phyloP scores from a whole-genome alignment of 2,888 invertebrate species.

The Perithous albicinctus region DNA sequence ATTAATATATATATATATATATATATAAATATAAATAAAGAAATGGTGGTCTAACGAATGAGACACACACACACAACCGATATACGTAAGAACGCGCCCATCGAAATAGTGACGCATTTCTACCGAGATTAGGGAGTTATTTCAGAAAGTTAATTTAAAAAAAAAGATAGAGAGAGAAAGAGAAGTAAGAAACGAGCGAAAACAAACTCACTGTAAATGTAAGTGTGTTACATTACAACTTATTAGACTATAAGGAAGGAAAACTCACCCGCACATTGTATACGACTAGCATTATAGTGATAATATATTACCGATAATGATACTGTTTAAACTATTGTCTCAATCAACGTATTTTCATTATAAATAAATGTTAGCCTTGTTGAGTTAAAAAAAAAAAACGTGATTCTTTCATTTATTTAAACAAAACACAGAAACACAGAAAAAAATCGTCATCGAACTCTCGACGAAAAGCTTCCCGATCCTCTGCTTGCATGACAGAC shows the following conservation, averaged over 20 bases:
- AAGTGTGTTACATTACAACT: slow-evolving; percentile 71
- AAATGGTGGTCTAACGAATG: slow-evolving; percentile 53
- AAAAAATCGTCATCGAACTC: slow-evolving; percentile 59
- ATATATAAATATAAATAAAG: not conserved
- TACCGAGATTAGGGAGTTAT: slow-evolving; percentile 51
- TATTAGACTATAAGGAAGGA: slow-evolving; percentile 74
- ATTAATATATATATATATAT: slow-evolving; percentile 43
- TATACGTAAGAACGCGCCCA: slow-evolving; percentile 52
- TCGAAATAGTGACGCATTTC: slow-evolving; percentile 51
- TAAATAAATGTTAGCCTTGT: slow-evolving; percentile 85
- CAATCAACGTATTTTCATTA: slow-evolving; percentile 85
- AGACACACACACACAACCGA: slow-evolving; percentile 51
- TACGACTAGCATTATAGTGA: slow-evolving; percentile 84
- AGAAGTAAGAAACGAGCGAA: slow-evolving; percentile 62
- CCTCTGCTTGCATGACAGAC: slow-evolving; percentile 56
- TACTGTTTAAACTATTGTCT: slow-evolving; percentile 85
- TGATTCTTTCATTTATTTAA: slow-evolving; percentile 69
- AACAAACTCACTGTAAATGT: slow-evolving; percentile 66
- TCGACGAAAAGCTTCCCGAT: slow-evolving; percentile 65
- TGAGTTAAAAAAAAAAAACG: slow-evolving; percentile 81
- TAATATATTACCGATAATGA: slow-evolving; percentile 85
- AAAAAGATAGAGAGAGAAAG: slow-evolving; percentile 6
- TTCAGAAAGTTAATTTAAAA: no score
- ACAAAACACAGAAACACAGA: slow-evolving; percentile 18
- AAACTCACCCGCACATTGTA: slow-evolving; percentile 84